Conservation (phyloP, 2,888 invertebrate species). For the Hyposoter didymator region DNA sequence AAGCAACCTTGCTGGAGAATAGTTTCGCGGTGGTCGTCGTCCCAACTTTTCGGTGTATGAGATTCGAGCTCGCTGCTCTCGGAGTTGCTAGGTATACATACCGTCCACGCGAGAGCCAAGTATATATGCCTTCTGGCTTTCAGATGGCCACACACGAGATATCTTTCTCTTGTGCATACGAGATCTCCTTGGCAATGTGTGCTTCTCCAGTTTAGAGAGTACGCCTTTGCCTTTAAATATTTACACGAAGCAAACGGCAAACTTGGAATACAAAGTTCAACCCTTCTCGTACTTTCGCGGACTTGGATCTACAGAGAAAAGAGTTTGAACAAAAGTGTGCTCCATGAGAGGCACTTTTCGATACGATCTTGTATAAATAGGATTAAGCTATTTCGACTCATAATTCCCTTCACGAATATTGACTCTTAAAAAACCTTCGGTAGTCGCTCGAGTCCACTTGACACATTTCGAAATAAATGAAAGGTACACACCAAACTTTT, state of each 20-base stretch:
- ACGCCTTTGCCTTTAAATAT: conserved; percentile 73
- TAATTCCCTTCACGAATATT: neutral
- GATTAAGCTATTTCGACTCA: neutral
- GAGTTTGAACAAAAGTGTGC: conserved; percentile 22
- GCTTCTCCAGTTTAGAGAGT: conserved; percentile 51
- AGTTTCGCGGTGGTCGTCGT: conserved; percentile 24
- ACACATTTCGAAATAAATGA: neutral
- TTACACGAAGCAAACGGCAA: conserved; percentile 75
- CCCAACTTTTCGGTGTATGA: conserved; percentile 60
- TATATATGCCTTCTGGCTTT: conserved; percentile 32
- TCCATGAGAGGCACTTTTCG: neutral
- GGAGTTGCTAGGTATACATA: conserved; percentile 22
- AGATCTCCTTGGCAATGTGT: conserved; percentile 58
- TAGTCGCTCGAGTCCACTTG: neutral
- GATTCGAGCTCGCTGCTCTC: conserved; percentile 44
- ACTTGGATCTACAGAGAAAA: conserved; percentile 25
- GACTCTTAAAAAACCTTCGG: neutral
- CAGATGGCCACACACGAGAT: conserved; percentile 43
- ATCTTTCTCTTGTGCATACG: conserved; percentile 36
- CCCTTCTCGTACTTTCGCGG: neutral
- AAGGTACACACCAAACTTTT: neutral
- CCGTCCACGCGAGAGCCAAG: conserved; percentile 16
- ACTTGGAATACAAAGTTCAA: conserved; percentile 56
- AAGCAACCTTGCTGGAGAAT: conserved; percentile 13
- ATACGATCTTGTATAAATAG: neutral